Evolutionary conservation across 1,140 invertebrate species (phyloP), one percentile per base, ranked within the genome.

Genomic region (Pseudachorutes palmiensis): DNA sequence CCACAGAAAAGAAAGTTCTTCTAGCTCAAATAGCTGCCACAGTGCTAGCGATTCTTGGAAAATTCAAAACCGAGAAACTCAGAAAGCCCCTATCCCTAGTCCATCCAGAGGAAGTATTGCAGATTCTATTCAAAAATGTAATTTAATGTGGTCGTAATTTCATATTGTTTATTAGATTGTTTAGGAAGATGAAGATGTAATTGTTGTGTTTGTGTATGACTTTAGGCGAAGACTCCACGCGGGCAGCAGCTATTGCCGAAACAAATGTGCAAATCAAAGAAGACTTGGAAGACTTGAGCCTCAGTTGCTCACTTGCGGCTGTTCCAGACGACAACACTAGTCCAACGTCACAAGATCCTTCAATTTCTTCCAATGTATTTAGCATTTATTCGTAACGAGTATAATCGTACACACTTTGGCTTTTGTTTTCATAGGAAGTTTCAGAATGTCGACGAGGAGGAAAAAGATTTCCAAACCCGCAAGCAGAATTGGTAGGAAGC

Each of bases 1-100:
- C 32, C 91, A 94, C 80, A 83, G 89, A 41, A 92, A 92, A 77
- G 92, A 92, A 76, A 92, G 90, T 77, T 92, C 90, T 0, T 89
- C 90, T 76, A 92, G 90, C 72, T 88, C 87, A 69, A 69, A 24
- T 55, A 55, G 51, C 24, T 31, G 58, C 30, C 2, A 60, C 12
- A 60, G 30, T 31, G 30, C 26, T 60, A 60, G 30, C 30, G 29
- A 31, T 45, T 45, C 36, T 19, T 45, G 36, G 36, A 45, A 45
- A 45, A 9, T 45, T 12, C 9, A 45, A 45, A 9, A 45, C 36
- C 19, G 19, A 12, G 36, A 45, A 45, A 45, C 36, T 9, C 9
- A 45, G 9, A 45, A 45, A 19, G 19, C 36, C 19, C 9, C 36
- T 19, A 45, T 45, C 9, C 19, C 36, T 45, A 45, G 9, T 9